These are phyloP conservation scores for Leptopilina clavipes DNA, from an alignment of 1,140 invertebrate genomes.

Conservation along the genomic window DNA sequence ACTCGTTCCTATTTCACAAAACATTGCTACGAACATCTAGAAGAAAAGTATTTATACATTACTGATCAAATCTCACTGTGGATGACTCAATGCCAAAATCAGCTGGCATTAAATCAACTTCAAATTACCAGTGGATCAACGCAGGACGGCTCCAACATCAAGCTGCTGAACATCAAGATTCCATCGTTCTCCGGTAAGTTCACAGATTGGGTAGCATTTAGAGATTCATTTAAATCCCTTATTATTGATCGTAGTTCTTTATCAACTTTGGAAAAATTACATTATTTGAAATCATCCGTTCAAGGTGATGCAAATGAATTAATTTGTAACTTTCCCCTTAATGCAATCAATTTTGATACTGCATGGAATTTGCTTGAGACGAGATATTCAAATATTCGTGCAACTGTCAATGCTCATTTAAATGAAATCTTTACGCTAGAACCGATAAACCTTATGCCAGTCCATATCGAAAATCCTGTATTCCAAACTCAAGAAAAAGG, in stretches of 20 bases:
- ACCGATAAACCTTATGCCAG: not conserved
- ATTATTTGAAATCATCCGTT: slow-evolving; percentile 20
- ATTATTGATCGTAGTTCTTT: not conserved
- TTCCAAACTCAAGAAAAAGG: slow-evolving; percentile 1
- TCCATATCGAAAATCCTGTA: not conserved
- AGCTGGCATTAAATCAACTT: not conserved
- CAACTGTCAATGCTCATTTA: slow-evolving; percentile 12
- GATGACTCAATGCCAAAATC: not conserved
- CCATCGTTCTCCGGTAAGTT: slow-evolving; percentile 14
- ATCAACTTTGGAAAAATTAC: not conserved
- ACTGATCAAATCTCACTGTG: not conserved
- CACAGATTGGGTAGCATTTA: slow-evolving; percentile 31
- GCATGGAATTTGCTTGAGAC: slow-evolving; percentile 17
- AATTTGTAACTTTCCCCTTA: slow-evolving; percentile 15
- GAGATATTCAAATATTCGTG: slow-evolving; percentile 3
- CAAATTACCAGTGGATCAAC: not conserved
- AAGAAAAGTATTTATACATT: not conserved
- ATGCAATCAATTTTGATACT: not conserved
- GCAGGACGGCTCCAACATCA: not conserved
- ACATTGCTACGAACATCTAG: not conserved
- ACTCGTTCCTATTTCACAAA: not conserved
- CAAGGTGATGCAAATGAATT: not conserved
- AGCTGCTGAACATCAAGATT: slow-evolving; percentile 5
- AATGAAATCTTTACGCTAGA: slow-evolving; percentile 20
- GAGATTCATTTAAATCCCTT: slow-evolving; percentile 20